Evolutionary conservation across 2,888 invertebrate genomes (phyloP).

Genomic region (Taenaris catops): DNA sequence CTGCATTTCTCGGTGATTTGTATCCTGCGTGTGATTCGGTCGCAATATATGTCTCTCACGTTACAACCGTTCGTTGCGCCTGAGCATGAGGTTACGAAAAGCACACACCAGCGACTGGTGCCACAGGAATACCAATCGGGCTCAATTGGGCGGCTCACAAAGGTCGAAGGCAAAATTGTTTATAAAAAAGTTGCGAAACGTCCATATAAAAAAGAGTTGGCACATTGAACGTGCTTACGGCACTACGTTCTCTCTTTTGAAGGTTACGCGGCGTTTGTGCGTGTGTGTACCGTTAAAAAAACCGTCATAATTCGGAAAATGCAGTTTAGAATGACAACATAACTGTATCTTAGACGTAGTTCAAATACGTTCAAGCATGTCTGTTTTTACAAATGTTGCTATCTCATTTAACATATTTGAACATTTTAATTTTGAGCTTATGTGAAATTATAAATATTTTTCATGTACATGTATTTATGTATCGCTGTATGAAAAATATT

Average conservation of each 20-base stretch:
- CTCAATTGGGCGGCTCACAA: slow-evolving; percentile 70
- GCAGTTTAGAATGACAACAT: slow-evolving; percentile 42
- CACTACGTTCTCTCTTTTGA: slow-evolving; percentile 74
- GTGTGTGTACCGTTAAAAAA: slow-evolving; percentile 65
- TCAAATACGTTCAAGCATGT: no score
- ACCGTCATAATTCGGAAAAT: slow-evolving; percentile 54
- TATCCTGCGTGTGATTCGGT: slow-evolving; percentile 33
- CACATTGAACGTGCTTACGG: slow-evolving; percentile 71
- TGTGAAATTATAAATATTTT: no score
- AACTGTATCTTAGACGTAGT: no score
- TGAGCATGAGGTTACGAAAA: slow-evolving; percentile 69
- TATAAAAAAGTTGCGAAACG: slow-evolving; percentile 73
- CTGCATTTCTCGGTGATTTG: no score
- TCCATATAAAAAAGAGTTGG: slow-evolving; percentile 67
- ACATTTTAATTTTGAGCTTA: no score
- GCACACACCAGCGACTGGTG: slow-evolving; percentile 38
- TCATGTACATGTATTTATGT: no score
- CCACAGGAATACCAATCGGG: slow-evolving; percentile 72
- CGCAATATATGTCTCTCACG: slow-evolving; percentile 46
- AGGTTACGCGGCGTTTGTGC: slow-evolving; percentile 58
- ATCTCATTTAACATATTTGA: no score
- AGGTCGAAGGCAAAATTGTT: slow-evolving; percentile 76
- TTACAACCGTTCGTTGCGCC: slow-evolving; percentile 38
- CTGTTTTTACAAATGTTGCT: no score
- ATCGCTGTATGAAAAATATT: background rate